A percentile compares a stretch with the other conserved stretches of the same genome.
Evolutionary conservation across 2,888 invertebrate species (phyloP).

Genomic region (Acanthosoma haemorrhoidale): DNA sequence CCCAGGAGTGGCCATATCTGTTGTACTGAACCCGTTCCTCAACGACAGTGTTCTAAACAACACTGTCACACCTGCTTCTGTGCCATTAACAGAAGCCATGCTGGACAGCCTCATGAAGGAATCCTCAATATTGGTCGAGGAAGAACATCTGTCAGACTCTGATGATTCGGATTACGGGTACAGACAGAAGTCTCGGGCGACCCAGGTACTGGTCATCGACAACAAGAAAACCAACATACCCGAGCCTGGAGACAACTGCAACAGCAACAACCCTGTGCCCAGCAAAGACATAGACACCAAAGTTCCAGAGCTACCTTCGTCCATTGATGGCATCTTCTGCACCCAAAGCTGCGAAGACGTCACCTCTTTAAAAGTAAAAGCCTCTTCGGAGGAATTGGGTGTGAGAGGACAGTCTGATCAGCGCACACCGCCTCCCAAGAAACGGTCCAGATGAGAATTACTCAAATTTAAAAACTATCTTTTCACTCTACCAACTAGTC

Average conservation of each 20-base stretch:
- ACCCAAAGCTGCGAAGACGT: too few relatives aligned
- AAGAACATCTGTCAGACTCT: background rate
- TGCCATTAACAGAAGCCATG: slow-evolving; percentile 1
- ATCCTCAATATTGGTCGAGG: background rate
- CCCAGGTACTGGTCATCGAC: too few relatives aligned
- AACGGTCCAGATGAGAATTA: slow-evolving; percentile 22
- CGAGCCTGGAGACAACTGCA: too few relatives aligned
- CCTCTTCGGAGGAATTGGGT: background rate
- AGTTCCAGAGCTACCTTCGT: too few relatives aligned
- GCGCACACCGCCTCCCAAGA: background rate
- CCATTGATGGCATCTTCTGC: too few relatives aligned
- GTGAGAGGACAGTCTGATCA: background rate
- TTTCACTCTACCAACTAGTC: background rate
- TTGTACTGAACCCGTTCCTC: background rate
- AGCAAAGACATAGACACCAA: too few relatives aligned
- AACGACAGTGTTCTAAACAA: too few relatives aligned
- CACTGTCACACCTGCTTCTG: background rate
- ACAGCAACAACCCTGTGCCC: too few relatives aligned
- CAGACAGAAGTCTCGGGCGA: background rate
- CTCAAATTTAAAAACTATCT: background rate
- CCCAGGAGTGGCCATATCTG: background rate
- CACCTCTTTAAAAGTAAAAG: too few relatives aligned
- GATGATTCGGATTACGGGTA: background rate
- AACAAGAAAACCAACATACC: too few relatives aligned
- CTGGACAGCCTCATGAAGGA: slow-evolving; percentile 6